Base-by-base conservation (phyloP, 2,113 vertebrate species). In the Cyanoramphus novaezelandiae region DNA sequence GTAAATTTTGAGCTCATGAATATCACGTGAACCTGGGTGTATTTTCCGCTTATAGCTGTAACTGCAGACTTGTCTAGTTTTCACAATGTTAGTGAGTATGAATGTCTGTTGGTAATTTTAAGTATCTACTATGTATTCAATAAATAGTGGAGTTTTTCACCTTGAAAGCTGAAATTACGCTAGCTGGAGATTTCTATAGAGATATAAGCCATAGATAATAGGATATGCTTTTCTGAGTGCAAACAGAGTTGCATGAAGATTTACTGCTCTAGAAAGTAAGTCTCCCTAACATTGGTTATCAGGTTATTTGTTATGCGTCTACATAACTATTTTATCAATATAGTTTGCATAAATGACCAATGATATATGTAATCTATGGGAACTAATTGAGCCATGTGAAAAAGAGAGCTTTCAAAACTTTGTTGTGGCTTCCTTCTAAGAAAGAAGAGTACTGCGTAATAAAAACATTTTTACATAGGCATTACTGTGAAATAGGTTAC, bases 1-100 rank as follows among this genome's bases (percentile, higher is more conserved):
- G 92, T 84, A 93, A 92, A 93, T 88, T 90, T 71, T 86, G 90
- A 92, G 85, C 88, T 94, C 72, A 71, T 92, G 92, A 96, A 88
- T 90, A 83, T 50, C 85, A 82, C 2, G 82, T 63, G 85, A 37
- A 46, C 41, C 79, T 72, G 44, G 21, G 44, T 59, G 17, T 4
- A 24, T 90, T 91, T 82, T 78, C 68, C 53, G 31, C 23, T 39
- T 53, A 28, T 41, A 62, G 52, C 50, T 67, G 41, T 43, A 68
- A 64, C 49, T n/a, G 33, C 37, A 90, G 44, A 13, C 23, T 81
- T 6, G 1, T 9, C 28, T 44, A 46, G 9, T 60, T 92, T 62
- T 81, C 31, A 47, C 2, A 3, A 55, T 74, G 62, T 85, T 90
- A 77, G 29, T 37, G 43, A 69, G 23, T 25, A 27, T 33, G 27